Evolutionary conservation across 2,113 vertebrate species (phyloP), one percentile per base, ranked within the genome.

Genomic region (Struthidea cinerea): DNA sequence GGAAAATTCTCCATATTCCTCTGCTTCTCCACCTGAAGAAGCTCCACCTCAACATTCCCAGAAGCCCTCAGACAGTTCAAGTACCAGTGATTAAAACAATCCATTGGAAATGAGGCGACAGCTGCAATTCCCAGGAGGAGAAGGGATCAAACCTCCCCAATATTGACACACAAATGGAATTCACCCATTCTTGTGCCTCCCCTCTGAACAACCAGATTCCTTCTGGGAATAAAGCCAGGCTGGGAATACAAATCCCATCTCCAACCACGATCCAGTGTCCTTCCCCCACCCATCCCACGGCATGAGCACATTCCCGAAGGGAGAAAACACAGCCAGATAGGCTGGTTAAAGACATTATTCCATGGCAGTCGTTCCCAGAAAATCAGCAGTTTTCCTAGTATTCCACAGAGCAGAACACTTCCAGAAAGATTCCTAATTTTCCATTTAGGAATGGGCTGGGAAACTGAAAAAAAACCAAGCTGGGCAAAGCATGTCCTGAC

Each of bases 281-380:
- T 64, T 23, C 55, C 32, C 23, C 17, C 78, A 49, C 44, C 28
- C n/a, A 64, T 7, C 47, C 41, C 37, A 27, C 2, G 8, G 19
- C 28, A 41, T 0, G 0, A n/a, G 24, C 12, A n/a, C 13, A 26
- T 22, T 21, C 50, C 37, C 27, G 23, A 47, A 44, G 16, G 35
- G 16, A 84, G 20, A 22, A 56, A 16, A 19, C 30, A 24, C 0
- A 1, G 7, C 13, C 67, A 39, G 27, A 55, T 0, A 17, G 4
- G 20, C 32, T 65, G 35, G 0, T 57, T 44, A 6, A 16, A 52
- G 76, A 18, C 11, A n/a, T 22, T 3, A 22, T 8, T 23, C 56
- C 46, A 78, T 2, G 18, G 50, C 30, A 74, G 9, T 0, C 6
- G 33, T 15, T 15, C 56, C 56, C 56, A 92, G 23, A 60, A 94